These are phyloP conservation scores for Ataeniobius toweri DNA, from an alignment of 2,797 vertebrate genomes.

Conservation along the genomic window DNA sequence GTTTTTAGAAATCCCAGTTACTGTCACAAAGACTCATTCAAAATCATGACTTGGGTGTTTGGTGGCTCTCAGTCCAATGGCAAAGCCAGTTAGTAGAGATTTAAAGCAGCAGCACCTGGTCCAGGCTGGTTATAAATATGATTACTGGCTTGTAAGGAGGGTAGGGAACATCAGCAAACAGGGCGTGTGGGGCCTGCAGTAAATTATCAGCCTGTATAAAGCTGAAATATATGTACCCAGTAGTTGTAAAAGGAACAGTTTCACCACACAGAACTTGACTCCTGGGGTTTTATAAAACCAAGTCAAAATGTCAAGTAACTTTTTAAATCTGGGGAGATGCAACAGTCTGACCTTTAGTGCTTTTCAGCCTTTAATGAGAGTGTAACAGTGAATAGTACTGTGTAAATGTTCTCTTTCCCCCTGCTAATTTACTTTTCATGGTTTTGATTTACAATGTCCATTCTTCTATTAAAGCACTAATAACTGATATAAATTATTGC, in stretches of 20 bases:
- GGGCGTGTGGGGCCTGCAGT: background rate
- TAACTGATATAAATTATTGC: background rate
- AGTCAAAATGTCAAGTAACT: background rate
- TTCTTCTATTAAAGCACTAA: background rate
- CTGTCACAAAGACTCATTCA: background rate
- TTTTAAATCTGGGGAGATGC: background rate
- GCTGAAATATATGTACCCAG: background rate
- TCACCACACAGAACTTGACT: background rate
- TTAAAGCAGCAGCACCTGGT: background rate
- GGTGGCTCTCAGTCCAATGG: background rate
- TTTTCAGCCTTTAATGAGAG: background rate
- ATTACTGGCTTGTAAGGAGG: background rate
- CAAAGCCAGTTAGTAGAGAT: background rate
- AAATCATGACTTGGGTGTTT: background rate
- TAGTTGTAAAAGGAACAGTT: background rate
- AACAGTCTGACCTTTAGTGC: background rate
- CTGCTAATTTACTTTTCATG: background rate
- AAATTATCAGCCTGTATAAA: background rate
- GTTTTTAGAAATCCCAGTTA: background rate
- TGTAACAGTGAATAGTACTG: background rate
- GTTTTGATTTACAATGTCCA: background rate
- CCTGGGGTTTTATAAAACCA: background rate
- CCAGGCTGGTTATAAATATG: background rate
- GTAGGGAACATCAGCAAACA: background rate
- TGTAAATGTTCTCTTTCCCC: background rate